phyloP scores from a whole-genome alignment of 2,113 vertebrate genomes.

The Gallinago undulata region DNA sequence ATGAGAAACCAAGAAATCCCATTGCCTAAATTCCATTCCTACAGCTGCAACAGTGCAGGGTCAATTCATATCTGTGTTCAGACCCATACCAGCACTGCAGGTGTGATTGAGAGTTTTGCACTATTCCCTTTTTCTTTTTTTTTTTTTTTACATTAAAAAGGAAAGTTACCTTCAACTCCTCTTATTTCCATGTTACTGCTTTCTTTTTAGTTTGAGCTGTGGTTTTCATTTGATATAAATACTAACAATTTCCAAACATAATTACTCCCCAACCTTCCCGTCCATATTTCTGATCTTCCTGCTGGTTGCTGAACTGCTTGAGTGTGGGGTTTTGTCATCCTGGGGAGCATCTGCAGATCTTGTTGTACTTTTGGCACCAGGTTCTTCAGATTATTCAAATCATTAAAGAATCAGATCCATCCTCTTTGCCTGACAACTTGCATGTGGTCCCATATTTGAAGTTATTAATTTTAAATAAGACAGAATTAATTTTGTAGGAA shows the following conservation, averaged over 20 bases:
- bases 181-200: neutral
- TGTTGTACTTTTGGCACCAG: neutral
- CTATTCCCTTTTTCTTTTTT: neutral
- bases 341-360: neutral
- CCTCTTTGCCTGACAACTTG: neutral
- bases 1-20: neutral
- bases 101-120: rapidly evolving
- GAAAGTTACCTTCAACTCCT: neutral
- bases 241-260: neutral
- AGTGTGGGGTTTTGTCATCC: neutral
- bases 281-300: neutral
- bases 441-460: neutral
- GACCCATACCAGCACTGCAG: too few species aligned
- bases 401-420: neutral
- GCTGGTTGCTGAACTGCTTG: neutral
- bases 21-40: neutral
- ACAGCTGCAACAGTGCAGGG: rapidly evolving
- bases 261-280: too few species aligned
- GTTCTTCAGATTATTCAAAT: neutral
- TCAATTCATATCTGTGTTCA: neutral
- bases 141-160: neutral
- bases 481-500: neutral
- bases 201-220: neutral
- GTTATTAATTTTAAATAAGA: neutral
- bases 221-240: neutral